A percentile compares a stretch with the other conserved stretches of the same genome.
These are phyloP conservation scores for Trissolcus japonicus DNA, from an alignment of 2,888 invertebrate genomes.

Conservation along the genomic window DNA sequence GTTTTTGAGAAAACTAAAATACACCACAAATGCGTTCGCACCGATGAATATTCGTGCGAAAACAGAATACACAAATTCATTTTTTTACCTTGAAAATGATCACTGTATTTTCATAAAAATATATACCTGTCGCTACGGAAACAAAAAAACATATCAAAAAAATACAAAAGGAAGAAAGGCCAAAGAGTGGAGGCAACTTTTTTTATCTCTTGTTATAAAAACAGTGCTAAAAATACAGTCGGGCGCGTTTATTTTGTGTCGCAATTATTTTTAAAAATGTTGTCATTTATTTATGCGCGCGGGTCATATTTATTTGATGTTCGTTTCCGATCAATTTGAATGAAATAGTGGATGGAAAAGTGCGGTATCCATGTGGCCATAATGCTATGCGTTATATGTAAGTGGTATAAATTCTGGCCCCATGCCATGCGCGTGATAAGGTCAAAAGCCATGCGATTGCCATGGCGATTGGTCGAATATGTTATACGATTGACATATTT, in stretches of 20 bases:
- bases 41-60: too few relatives aligned
- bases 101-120: too few relatives aligned
- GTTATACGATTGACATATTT: conserved; percentile 46
- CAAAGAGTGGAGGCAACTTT: not conserved
- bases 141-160: not conserved
- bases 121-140: not conserved
- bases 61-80: too few relatives aligned
- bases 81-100: too few relatives aligned
- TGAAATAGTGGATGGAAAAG: conserved; percentile 19
- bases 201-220: too few relatives aligned
- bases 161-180: not conserved
- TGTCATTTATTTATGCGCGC: not conserved
- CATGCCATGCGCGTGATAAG: conserved; percentile 45
- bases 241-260: not conserved
- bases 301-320: conserved; percentile 3
- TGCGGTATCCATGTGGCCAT: conserved; percentile 37
- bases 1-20: too few relatives aligned
- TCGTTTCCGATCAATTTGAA: conserved; percentile 19
- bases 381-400: conserved; percentile 41
- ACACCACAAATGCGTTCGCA: too few relatives aligned
- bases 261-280: not conserved
- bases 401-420: conserved; percentile 50
- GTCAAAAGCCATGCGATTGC: conserved; percentile 49
- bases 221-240: too few relatives aligned
- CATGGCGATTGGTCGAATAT: conserved; percentile 43